Evolutionary conservation across 1,140 invertebrate species (phyloP), one percentile per base, ranked within the genome.

Genomic region (Cyrtorhinus lividipennis): DNA sequence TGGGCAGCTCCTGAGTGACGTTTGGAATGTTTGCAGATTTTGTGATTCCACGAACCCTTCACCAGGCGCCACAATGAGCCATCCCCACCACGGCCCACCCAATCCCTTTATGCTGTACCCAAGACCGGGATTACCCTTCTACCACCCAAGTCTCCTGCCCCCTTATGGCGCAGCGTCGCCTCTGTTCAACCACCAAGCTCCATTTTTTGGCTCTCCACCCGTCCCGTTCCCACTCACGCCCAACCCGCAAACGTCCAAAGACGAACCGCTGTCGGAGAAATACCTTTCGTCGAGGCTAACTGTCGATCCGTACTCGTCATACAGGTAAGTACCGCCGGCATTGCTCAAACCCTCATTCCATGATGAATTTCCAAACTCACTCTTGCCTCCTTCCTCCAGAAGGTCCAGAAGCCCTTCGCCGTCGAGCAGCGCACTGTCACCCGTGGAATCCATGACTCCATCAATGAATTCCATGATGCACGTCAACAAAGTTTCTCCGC

Each of bases 51-150:
- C 62, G 0, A 62, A 68, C 25, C 64, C 56, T n/a, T 53, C 61
- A 20, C 48, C 64, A 10, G 26, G 48, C 2, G 25, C 60, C 10
- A n/a, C 45, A 59, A 61, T 38, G 62, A 48, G 25, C n/a, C 63
- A 44, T 44, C 68, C 46, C 23, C 70, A 24, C 24, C 48, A 53
- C 48, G 3, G 72, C 71, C 61, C 75, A 73, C 74, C 80, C 0
- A 84, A 81, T 68, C 84, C 85, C 0, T 85, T 87, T 68, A 76
- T 85, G 3, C 79, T 87, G 68, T 88, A 85, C 66, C 73, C 79
- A 5, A 72, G 80, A 62, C 72, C 75, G 2, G 75, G 74, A 26
- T 74, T 83, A 45, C 78, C 80, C 1, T 77, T 86, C 24, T 79
- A 83, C 5, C 83, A 83, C 53, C 72, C 79, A 2, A 76, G 79